Percentiles rank a stretch among this genome's conserved stretches.
These are phyloP conservation scores for Chauna torquata DNA, from an alignment of 2,113 vertebrate species.

Conservation along the genomic window DNA sequence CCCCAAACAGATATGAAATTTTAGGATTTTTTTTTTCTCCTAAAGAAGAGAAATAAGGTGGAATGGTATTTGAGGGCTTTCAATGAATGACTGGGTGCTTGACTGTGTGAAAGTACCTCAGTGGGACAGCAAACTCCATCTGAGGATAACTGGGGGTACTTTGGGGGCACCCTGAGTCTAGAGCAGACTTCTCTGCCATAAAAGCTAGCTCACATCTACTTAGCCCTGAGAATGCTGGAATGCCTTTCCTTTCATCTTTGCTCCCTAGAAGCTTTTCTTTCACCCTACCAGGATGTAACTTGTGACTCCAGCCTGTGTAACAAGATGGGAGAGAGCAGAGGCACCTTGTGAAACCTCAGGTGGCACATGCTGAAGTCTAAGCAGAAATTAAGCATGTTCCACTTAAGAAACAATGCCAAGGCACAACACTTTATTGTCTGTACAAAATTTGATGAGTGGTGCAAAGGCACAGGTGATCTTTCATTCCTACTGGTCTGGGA, in stretches of 20 bases:
- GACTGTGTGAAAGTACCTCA: background rate
- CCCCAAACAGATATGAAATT: background rate
- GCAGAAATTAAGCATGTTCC: background rate
- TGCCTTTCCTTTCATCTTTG: background rate
- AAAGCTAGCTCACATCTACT: background rate
- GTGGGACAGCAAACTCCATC: background rate
- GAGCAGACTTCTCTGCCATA: background rate
- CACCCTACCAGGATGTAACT: background rate
- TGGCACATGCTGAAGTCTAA: background rate
- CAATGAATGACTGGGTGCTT: no score
- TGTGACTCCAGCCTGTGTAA: background rate
- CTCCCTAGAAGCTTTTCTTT: background rate
- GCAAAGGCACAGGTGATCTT: background rate
- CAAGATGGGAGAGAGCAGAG: background rate
- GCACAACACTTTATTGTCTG: background rate
- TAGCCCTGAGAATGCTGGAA: background rate
- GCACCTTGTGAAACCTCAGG: background rate
- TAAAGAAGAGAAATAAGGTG: background rate
- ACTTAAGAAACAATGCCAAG: background rate
- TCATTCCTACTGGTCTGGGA: background rate
- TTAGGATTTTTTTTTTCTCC: background rate
- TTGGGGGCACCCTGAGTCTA: background rate
- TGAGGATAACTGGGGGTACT: background rate
- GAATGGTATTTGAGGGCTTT: background rate
- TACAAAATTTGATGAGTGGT: background rate